Conservation (phyloP, 1,140 invertebrate species). For the Drosophila nasuta region DNA sequence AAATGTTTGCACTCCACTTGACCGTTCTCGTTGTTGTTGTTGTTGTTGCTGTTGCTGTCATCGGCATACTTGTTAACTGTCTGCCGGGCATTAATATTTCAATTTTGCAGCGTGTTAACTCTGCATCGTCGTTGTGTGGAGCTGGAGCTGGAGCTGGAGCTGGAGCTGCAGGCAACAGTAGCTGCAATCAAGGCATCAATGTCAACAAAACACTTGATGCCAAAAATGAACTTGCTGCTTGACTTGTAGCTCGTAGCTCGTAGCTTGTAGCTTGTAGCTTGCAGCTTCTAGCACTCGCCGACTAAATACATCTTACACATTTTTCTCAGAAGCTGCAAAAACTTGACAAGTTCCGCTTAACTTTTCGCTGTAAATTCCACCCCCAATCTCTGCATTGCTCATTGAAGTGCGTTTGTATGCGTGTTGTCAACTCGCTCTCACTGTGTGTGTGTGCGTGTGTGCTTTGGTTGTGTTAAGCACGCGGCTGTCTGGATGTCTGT, state of each 20-base stretch:
- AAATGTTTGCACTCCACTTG: conserved; percentile 65
- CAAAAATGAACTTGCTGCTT: conserved; percentile 29
- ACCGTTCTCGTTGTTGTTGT: not conserved
- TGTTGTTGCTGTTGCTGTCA: conserved; percentile 17
- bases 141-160: not conserved
- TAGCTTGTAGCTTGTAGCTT: not conserved
- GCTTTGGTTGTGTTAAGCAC: conserved; percentile 33
- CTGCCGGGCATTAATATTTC: conserved; percentile 42
- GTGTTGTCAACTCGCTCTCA: not conserved
- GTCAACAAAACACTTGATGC: conserved; percentile 46
- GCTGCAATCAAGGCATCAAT: conserved; percentile 57
- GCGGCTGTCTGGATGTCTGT: not conserved
- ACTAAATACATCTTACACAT: conserved; percentile 36
- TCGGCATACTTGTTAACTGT: conserved; percentile 12
- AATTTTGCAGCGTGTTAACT: conserved; percentile 30
- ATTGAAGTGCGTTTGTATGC: conserved; percentile 12
- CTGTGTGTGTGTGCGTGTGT: conserved; percentile 12
- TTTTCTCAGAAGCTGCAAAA: conserved; percentile 24
- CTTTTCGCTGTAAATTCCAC: conserved; percentile 33
- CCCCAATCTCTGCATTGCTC: not conserved
- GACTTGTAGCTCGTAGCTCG: not conserved
- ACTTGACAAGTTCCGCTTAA: conserved; percentile 45
- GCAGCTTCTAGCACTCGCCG: conserved; percentile 1
- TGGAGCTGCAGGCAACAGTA: not conserved
- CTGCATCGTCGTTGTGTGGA: not conserved